Conservation (phyloP, 1,140 invertebrate genomes). For the Leptestheria dahalacensis region DNA sequence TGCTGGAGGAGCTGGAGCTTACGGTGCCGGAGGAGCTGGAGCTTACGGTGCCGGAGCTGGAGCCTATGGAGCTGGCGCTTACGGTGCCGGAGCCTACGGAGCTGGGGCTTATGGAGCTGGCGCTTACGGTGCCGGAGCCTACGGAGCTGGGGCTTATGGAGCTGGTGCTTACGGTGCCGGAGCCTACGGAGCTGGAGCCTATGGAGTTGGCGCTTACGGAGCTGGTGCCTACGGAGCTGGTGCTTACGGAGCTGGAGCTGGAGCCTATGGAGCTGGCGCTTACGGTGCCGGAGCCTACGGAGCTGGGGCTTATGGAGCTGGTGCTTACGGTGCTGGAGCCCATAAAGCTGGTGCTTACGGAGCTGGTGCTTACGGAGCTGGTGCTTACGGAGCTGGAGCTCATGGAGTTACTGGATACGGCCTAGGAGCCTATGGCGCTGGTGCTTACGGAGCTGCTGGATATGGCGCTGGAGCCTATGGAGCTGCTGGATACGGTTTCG, state of each 20-base stretch:
- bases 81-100: neutral
- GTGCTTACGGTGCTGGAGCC: neutral
- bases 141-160: neutral
- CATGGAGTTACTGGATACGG: neutral
- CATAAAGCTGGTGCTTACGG: no score
- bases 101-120: neutral
- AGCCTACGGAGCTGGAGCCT: neutral
- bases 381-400: neutral
- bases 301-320: neutral
- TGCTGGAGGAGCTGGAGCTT: neutral
- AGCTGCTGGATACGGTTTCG: conserved; percentile 1
- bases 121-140: neutral
- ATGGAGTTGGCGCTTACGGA: neutral
- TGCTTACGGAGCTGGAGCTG: neutral
- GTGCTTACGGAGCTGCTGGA: neutral
- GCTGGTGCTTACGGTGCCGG: neutral
- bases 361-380: neutral
- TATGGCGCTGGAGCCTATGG: neutral
- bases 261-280: neutral
- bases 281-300: neutral
- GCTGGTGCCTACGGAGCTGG: neutral
- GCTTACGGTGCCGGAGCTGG: neutral
- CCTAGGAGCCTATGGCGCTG: neutral
- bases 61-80: conserved; percentile 2
- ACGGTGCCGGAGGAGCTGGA: neutral